Evolutionary conservation across 1,140 invertebrate species (phyloP).

Genomic region (Drosophila mauritiana): DNA sequence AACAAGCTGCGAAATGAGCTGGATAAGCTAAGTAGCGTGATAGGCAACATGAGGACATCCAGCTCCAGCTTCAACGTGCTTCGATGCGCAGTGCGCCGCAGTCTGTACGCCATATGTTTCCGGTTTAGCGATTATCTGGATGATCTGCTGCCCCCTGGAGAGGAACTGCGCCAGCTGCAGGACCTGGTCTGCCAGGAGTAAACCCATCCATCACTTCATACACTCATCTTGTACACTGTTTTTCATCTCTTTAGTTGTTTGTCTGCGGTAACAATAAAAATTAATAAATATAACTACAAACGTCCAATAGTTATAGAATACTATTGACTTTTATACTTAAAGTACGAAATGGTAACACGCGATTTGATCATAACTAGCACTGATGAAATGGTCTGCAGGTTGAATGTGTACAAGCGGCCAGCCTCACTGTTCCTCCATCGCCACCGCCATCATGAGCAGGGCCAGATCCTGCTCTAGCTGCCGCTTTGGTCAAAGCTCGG

Average conservation of each 20-base stretch:
- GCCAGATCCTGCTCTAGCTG: conserved; percentile 43
- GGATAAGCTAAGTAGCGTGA: conserved; percentile 89
- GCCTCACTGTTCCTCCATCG: conserved; percentile 45
- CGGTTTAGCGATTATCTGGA: conserved; percentile 89
- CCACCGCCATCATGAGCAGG: conserved; percentile 59
- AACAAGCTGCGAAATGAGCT: conserved; percentile 88
- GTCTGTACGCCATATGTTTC: conserved; percentile 90
- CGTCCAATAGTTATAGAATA: conserved; percentile 61
- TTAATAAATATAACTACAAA: conserved; percentile 78
- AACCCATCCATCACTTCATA: background rate
- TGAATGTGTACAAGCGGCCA: conserved; percentile 39
- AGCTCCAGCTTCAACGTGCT: conserved; percentile 87
- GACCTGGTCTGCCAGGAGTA: conserved; percentile 85
- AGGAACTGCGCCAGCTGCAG: conserved; percentile 85
- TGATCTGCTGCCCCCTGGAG: conserved; percentile 87
- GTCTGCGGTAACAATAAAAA: conserved; percentile 73
- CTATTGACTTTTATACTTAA: conserved; percentile 71
- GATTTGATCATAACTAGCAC: conserved; percentile 53
- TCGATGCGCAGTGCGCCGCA: conserved; percentile 88
- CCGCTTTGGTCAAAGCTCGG: conserved; percentile 33
- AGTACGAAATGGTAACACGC: conserved; percentile 59
- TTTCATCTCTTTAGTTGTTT: conserved; percentile 65
- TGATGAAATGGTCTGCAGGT: conserved; percentile 34
- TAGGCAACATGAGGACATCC: conserved; percentile 86
- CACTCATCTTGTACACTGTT: conserved; percentile 45